phyloP scores from a whole-genome alignment of 2,888 invertebrate species.

The Nezara viridula region DNA sequence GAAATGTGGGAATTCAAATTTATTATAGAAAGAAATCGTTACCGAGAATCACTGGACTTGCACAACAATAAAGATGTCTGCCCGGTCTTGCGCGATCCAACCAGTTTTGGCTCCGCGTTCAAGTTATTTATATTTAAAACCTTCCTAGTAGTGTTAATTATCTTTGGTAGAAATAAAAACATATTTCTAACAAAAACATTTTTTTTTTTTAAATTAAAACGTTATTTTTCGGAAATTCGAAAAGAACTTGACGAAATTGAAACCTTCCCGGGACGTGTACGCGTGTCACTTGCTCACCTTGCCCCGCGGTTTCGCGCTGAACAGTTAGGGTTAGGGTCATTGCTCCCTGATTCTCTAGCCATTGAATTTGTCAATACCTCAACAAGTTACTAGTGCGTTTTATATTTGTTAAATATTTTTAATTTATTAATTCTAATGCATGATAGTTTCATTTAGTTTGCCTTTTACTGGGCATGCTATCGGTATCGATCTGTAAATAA shows the following conservation, averaged over 20 bases:
- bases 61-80: slow-evolving; percentile 46
- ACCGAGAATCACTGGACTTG: slow-evolving; percentile 42
- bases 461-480: background rate
- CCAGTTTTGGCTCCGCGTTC: background rate
- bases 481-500: background rate
- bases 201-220: too few relatives aligned
- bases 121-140: background rate
- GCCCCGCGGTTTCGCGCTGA: background rate
- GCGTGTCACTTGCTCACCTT: slow-evolving; percentile 34
- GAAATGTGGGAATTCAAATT: too few relatives aligned
- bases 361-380: slow-evolving; percentile 49
- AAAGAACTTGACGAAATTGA: background rate
- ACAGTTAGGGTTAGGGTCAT: slow-evolving; percentile 45
- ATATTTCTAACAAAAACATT: too few relatives aligned
- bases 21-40: slow-evolving; percentile 31
- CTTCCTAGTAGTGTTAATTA: background rate
- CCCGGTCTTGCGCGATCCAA: slow-evolving; percentile 9
- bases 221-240: background rate
- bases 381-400: background rate
- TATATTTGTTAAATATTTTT: background rate
- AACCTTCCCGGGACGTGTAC: slow-evolving; percentile 4
- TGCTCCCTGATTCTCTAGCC: background rate
- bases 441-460: background rate
- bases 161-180: background rate
- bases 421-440: background rate